phyloP scores from a whole-genome alignment of 2,888 invertebrate species.

The Metalampra italica region DNA sequence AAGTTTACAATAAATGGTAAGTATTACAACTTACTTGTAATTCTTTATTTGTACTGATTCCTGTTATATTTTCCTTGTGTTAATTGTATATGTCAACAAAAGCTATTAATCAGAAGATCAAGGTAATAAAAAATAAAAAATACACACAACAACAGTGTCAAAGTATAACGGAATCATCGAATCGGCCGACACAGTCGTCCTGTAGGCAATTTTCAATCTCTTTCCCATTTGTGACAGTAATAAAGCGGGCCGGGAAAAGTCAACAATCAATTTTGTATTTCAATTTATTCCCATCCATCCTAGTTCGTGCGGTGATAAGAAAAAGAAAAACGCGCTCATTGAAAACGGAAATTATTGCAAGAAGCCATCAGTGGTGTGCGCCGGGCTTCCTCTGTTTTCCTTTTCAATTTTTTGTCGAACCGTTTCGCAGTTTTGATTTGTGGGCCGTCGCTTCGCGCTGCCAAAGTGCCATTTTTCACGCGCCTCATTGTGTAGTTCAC shows the following conservation, averaged over 20 bases:
- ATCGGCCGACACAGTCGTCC: slow-evolving; percentile 50
- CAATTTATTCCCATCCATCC: slow-evolving; percentile 77
- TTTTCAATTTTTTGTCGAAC: slow-evolving; percentile 41
- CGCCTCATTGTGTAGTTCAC: slow-evolving; percentile 59
- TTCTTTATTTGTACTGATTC: too few species aligned
- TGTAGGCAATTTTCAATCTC: slow-evolving; percentile 74
- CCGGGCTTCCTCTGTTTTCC: slow-evolving; percentile 49
- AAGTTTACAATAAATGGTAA: too few species aligned
- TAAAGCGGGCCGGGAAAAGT: slow-evolving; percentile 74
- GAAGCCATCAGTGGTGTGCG: slow-evolving; percentile 75
- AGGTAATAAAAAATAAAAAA: slow-evolving; percentile 21
- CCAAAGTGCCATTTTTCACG: slow-evolving; percentile 57
- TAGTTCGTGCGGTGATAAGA: slow-evolving; percentile 77
- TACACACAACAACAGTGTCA: slow-evolving; percentile 33
- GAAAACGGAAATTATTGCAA: slow-evolving; percentile 79
- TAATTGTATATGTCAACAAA: background rate
- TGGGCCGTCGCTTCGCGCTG: slow-evolving; percentile 43
- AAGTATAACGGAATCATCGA: slow-evolving; percentile 49
- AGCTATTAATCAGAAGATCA: background rate
- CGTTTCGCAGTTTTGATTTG: slow-evolving; percentile 64
- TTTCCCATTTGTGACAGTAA: slow-evolving; percentile 77
- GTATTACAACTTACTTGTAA: too few species aligned
- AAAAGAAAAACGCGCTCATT: slow-evolving; percentile 76
- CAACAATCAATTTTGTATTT: slow-evolving; percentile 80
- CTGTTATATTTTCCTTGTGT: background rate